Percentiles rank a stretch among this genome's conserved stretches.
These are phyloP conservation scores for Megathymus violae DNA, from an alignment of 1,140 invertebrate genomes.

Conservation along the genomic window DNA sequence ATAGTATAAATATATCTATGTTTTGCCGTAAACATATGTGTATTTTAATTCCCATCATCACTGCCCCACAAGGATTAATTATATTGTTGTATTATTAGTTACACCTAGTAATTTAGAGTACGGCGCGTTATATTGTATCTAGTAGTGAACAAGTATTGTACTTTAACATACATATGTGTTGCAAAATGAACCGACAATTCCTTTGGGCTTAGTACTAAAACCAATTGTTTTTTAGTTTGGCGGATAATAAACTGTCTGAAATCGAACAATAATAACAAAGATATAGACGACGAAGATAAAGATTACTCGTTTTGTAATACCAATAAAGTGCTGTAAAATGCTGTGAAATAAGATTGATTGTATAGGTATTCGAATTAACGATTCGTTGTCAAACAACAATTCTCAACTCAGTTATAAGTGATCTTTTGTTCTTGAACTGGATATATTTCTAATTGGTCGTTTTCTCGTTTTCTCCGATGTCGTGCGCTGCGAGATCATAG, in stretches of 20 bases:
- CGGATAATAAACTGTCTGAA: background rate
- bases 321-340: background rate
- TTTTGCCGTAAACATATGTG: too few relatives aligned
- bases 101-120: too few relatives aligned
- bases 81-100: too few relatives aligned
- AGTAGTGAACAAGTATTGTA: too few relatives aligned
- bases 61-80: too few relatives aligned
- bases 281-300: background rate
- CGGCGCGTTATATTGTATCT: too few relatives aligned
- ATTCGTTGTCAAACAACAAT: slow-evolving; percentile 15
- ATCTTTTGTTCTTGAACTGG: slow-evolving; percentile 1
- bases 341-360: slow-evolving; percentile 18
- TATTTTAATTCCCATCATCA: too few relatives aligned
- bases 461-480: too few relatives aligned
- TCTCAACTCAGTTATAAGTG: slow-evolving; percentile 8
- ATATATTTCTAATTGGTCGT: slow-evolving; percentile 3
- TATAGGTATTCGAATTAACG: slow-evolving; percentile 15
- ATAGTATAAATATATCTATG: too few relatives aligned
- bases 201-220: slow-evolving; percentile 1
- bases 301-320: slow-evolving; percentile 8
- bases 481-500: too few relatives aligned
- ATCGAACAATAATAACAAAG: background rate
- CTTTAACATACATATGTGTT: too few relatives aligned
- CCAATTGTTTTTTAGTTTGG: background rate
- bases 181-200: background rate